phyloP scores from a whole-genome alignment of 2,888 invertebrate species.

The Coleophora flavipennella region DNA sequence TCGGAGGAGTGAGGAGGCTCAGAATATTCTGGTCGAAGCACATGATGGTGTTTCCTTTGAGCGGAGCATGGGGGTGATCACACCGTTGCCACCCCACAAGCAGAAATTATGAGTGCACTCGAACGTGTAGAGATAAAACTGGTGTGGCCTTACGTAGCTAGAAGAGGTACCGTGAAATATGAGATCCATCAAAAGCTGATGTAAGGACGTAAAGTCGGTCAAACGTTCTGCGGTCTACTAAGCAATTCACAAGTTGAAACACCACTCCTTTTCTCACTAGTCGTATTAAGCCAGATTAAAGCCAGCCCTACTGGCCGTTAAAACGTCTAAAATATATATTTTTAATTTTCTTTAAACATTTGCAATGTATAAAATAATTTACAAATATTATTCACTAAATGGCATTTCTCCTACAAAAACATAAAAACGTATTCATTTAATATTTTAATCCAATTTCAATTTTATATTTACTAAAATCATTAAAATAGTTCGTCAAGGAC shows the following conservation, averaged over 20 bases:
- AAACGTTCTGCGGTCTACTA: slow-evolving; percentile 25
- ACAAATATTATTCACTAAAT: too few species aligned
- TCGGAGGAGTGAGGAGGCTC: slow-evolving; percentile 21
- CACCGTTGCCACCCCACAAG: slow-evolving; percentile 31
- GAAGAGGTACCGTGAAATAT: too few species aligned
- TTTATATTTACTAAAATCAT: too few species aligned
- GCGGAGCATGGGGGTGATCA: slow-evolving; percentile 33
- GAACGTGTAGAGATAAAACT: slow-evolving; percentile 38
- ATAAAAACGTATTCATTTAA: too few species aligned
- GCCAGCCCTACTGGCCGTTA: slow-evolving; percentile 6
- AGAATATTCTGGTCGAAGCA: slow-evolving; percentile 25
- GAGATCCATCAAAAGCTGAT: background rate
- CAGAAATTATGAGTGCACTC: slow-evolving; percentile 43
- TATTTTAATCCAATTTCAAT: too few species aligned
- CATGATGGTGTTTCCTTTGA: slow-evolving; percentile 37
- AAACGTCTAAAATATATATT: slow-evolving; percentile 21
- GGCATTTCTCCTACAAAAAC: too few species aligned
- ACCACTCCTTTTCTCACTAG: slow-evolving; percentile 26
- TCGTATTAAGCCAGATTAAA: slow-evolving; percentile 17
- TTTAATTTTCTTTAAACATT: slow-evolving; percentile 21
- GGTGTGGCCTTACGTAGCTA: slow-evolving; percentile 5
- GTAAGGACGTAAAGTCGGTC: slow-evolving; percentile 12
- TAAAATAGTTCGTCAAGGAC: too few species aligned
- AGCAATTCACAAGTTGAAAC: slow-evolving; percentile 29
- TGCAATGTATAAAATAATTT: too few species aligned